These are phyloP conservation scores for Penaeus monodon DNA, from an alignment of 2,888 invertebrate genomes.

Conservation along the genomic window DNA sequence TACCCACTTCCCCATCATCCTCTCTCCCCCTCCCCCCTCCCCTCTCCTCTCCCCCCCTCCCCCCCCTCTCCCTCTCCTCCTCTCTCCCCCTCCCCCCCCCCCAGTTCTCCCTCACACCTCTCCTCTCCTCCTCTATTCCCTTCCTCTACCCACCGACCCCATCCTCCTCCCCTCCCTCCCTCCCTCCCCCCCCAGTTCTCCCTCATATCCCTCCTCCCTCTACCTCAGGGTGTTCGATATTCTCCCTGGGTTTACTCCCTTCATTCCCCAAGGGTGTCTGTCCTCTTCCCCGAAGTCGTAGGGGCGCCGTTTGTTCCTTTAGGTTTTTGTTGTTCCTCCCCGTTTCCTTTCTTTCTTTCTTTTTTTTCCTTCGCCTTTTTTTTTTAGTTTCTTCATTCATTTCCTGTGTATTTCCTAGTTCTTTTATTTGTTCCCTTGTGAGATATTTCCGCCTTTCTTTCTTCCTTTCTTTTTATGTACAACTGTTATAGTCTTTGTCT, in stretches of 20 bases:
- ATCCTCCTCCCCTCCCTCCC: background rate
- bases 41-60: background rate
- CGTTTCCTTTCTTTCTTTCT: background rate
- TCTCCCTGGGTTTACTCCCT: slow-evolving; percentile 1
- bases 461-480: background rate
- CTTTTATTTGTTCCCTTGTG: background rate
- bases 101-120: background rate
- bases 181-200: background rate
- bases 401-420: background rate
- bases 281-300: background rate
- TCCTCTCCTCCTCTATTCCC: background rate
- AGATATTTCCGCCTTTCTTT: background rate
- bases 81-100: background rate
- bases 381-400: background rate
- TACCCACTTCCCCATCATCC: background rate
- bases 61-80: background rate
- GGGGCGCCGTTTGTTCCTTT: background rate
- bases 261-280: background rate
- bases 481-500: too few relatives aligned
- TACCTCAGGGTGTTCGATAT: background rate
- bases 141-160: background rate
- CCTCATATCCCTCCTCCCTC: background rate
- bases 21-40: background rate
- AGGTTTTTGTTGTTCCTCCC: background rate
- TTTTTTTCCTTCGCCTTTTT: background rate